Evolutionary conservation across 1,140 invertebrate genomes (phyloP).

Genomic region (Ruditapes philippinarum): DNA sequence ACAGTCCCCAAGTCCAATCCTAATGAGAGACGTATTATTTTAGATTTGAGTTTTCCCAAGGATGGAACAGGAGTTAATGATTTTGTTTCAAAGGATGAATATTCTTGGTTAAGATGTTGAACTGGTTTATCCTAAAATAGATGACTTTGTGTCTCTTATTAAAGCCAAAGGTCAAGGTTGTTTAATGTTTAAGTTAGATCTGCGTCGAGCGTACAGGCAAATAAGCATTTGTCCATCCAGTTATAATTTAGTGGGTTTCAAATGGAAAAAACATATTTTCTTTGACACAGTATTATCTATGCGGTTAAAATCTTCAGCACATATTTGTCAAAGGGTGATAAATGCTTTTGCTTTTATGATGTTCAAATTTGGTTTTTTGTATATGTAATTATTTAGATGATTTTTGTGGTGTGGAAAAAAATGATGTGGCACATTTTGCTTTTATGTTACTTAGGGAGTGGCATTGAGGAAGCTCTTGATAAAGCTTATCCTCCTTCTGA

Average conservation of each 20-base stretch:
- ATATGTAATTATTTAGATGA: conserved; percentile 30
- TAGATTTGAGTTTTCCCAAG: conserved; percentile 19
- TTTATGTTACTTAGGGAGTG: neutral
- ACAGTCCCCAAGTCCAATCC: neutral
- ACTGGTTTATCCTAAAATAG: conserved; percentile 17
- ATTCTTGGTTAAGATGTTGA: conserved; percentile 6
- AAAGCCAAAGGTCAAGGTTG: neutral
- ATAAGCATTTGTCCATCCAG: conserved; percentile 36
- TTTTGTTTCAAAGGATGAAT: conserved; percentile 17
- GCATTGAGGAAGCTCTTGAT: neutral
- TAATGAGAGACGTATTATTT: conserved; percentile 10
- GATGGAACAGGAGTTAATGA: neutral
- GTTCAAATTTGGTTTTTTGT: neutral
- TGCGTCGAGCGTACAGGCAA: neutral
- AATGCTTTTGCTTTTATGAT: neutral
- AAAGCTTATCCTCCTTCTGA: neutral
- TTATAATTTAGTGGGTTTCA: conserved; percentile 32
- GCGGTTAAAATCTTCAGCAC: neutral
- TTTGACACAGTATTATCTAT: neutral
- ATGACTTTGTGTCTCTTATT: conserved; percentile 24
- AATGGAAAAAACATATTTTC: neutral
- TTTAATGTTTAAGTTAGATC: conserved; percentile 7
- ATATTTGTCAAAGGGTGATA: neutral
- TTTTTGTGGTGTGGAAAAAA: conserved; percentile 2
- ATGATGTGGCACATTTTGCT: neutral